Conservation (phyloP, 2,888 invertebrate species). For the Orthosia gothica region DNA sequence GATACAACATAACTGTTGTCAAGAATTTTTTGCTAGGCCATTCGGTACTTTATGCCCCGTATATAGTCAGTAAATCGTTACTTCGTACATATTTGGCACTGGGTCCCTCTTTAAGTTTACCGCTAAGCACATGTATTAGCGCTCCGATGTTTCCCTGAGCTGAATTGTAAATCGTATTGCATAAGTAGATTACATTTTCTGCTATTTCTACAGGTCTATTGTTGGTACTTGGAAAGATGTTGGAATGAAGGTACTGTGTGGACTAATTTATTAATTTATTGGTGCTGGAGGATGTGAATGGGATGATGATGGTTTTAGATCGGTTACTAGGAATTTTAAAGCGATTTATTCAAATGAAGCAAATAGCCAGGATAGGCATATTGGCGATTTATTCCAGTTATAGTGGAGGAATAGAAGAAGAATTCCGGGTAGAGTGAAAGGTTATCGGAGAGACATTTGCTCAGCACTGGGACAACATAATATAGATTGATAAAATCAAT, state of each 20-base stretch:
- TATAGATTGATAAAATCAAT: too few species aligned
- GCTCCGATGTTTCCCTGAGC: conserved; percentile 78
- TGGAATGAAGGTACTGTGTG: too few species aligned
- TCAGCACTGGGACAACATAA: too few species aligned
- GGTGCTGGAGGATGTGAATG: conserved; percentile 27
- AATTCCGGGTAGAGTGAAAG: too few species aligned
- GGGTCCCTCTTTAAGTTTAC: conserved; percentile 84
- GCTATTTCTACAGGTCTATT: conserved; percentile 65
- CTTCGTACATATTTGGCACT: conserved; percentile 88
- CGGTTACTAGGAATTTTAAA: neutral
- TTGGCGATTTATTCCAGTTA: neutral
- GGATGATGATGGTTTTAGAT: conserved; percentile 31
- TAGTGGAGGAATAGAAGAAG: too few species aligned
- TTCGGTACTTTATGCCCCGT: conserved; percentile 86
- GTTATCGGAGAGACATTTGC: too few species aligned
- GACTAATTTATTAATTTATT: conserved; percentile 58
- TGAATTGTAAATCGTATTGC: conserved; percentile 77
- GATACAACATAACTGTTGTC: conserved; percentile 67
- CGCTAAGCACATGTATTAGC: conserved; percentile 88
- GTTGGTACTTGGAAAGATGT: conserved; percentile 58
- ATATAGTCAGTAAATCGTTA: conserved; percentile 86
- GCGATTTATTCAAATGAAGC: neutral
- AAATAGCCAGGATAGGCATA: neutral
- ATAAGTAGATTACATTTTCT: conserved; percentile 71
- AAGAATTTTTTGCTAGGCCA: conserved; percentile 63